A percentile compares a stretch with the other conserved stretches of the same genome.
These are phyloP conservation scores for Pammene fasciana DNA, from an alignment of 2,888 invertebrate genomes.

Conservation along the genomic window DNA sequence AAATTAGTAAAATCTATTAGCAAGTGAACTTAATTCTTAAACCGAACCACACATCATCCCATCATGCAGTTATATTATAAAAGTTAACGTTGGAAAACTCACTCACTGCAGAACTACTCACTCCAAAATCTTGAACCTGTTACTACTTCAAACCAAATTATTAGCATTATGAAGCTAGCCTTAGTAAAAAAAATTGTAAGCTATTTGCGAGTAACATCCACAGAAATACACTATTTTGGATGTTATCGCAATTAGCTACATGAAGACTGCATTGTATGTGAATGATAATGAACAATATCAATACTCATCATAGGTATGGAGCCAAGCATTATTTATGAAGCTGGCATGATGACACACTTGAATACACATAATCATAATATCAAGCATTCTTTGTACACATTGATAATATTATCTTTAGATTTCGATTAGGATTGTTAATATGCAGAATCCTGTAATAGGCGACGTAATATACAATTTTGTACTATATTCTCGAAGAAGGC, in stretches of 20 bases:
- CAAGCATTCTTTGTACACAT: neutral
- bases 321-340: constrained; percentile 15
- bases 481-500: no score
- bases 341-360: neutral
- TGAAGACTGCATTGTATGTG: constrained; percentile 68
- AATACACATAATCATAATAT: neutral
- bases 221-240: constrained; percentile 32
- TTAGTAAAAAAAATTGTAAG: constrained; percentile 54
- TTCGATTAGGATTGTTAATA: no score
- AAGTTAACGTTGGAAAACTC: constrained; percentile 43
- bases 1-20: constrained; percentile 13
- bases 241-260: constrained; percentile 51
- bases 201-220: constrained; percentile 50
- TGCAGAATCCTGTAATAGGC: no score
- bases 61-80: constrained; percentile 49
- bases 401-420: neutral
- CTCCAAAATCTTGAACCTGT: constrained; percentile 47
- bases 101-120: constrained; percentile 45
- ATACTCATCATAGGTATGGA: neutral
- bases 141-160: constrained; percentile 41
- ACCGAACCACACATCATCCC: constrained; percentile 23
- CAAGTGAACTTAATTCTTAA: neutral
- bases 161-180: constrained; percentile 56
- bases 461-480: no score
- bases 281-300: constrained; percentile 52